Evolutionary conservation across 2,888 invertebrate genomes (phyloP), one percentile per base, ranked within the genome.

Genomic region (Pristionchus fissidentatus): DNA sequence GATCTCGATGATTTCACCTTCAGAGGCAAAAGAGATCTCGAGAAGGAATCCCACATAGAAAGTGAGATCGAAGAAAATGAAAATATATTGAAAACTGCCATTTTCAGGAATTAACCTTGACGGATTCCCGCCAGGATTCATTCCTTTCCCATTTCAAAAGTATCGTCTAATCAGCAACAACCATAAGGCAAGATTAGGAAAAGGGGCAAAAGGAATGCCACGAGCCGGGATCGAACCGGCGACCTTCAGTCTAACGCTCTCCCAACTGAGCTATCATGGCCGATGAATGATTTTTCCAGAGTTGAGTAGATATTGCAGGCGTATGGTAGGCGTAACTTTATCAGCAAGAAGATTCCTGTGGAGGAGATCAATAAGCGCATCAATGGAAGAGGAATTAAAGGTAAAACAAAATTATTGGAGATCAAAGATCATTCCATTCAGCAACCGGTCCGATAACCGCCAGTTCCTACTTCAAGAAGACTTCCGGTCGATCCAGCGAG

Each of bases 171-270:
- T 79, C 57, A 77, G n/a, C 32, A 29, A 5, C 5, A 13, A 62
- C 15, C 13, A 77, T 32, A 49, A 22, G 49, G 49, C 49, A 32
- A 49, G 19, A n/a, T 26, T 70, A 43, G 3, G 26, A 26, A 38
- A 38, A 66, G n/a, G 7, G 2, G 0, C 22, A 38, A 26, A 43
- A 41, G 43, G 38, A 26, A 82, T 85, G 90, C 90, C 90, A 84
- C 90, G 89, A 90, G 86, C 90, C 90, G 90, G 90, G 90, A 90
- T 90, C 89, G 90, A 90, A 90, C 90, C 90, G 88, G 90, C 85
- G 90, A 90, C 90, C 86, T 90, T 90, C 90, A 90, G 90, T 90
- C 90, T 90, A 91, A 90, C 90, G 90, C 90, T 90, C 90, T 90
- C 90, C 90, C 90, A 88, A 90, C 91, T 90, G 90, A 90, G 90